phyloP scores from a whole-genome alignment of 2,113 vertebrate species.

The Trichomycterus rosablanca region DNA sequence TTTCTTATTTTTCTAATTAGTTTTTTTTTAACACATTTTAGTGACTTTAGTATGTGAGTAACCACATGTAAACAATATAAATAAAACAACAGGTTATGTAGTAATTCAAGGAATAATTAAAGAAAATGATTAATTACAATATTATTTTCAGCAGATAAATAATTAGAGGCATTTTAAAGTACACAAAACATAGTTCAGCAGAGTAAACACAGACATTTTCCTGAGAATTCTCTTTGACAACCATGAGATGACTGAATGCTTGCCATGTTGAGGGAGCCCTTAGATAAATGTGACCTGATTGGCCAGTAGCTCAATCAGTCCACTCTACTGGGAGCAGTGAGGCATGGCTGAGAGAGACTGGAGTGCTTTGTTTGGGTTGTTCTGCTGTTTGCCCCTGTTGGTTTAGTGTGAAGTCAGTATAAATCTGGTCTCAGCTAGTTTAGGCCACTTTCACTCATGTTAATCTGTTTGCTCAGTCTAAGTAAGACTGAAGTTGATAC shows the following conservation, averaged over 20 bases:
- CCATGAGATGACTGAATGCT: constrained; percentile 59
- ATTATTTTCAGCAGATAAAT: too few relatives aligned
- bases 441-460: too few relatives aligned
- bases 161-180: too few relatives aligned
- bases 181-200: too few relatives aligned
- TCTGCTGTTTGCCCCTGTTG: constrained; percentile 28
- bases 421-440: too few relatives aligned
- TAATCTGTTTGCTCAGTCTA: constrained; percentile 38
- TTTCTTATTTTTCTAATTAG: too few relatives aligned
- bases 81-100: too few relatives aligned
- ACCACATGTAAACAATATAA: too few relatives aligned
- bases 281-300: constrained; percentile 64
- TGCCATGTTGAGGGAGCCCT: constrained; percentile 49
- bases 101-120: too few relatives aligned
- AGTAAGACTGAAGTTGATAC: constrained; percentile 30
- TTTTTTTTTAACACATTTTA: too few relatives aligned
- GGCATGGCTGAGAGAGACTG: constrained; percentile 55
- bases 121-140: too few relatives aligned
- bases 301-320: constrained; percentile 63
- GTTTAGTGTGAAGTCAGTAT: not conserved
- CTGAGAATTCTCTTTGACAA: constrained; percentile 57
- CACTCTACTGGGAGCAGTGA: constrained; percentile 51
- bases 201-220: constrained; percentile 43
- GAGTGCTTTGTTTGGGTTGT: constrained; percentile 66
- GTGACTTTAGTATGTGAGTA: too few relatives aligned